Percentiles rank a stretch among this genome's conserved stretches.
Evolutionary conservation across 1,140 invertebrate genomes (phyloP).

Genomic region (Hormaphis cornu): DNA sequence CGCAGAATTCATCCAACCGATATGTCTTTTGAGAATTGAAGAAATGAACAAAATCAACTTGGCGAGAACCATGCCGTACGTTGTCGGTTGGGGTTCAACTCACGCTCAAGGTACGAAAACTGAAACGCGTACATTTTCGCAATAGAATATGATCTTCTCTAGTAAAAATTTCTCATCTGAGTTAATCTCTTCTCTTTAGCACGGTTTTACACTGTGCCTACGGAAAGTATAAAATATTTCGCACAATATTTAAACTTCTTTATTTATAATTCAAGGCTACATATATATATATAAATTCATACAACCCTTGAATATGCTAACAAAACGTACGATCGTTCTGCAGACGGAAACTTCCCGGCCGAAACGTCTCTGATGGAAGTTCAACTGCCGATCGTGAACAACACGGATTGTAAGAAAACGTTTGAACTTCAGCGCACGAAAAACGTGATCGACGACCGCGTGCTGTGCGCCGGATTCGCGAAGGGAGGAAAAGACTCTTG

Average conservation of each 20-base stretch:
- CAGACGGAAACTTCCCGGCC: constrained; percentile 57
- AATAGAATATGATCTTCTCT: neutral
- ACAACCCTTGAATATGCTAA: constrained; percentile 16
- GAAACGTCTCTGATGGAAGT: constrained; percentile 48
- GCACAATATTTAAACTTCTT: neutral
- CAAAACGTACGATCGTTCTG: too few species aligned
- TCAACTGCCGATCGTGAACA: neutral
- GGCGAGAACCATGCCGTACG: constrained; percentile 49
- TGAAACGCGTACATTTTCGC: too few species aligned
- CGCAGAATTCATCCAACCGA: constrained; percentile 57
- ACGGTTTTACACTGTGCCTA: neutral
- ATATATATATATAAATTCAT: neutral
- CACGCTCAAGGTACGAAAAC: too few species aligned
- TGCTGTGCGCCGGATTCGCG: constrained; percentile 56
- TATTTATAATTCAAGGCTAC: too few species aligned
- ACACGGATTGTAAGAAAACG: constrained; percentile 48
- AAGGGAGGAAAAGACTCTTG: constrained; percentile 51
- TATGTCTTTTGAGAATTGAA: constrained; percentile 58
- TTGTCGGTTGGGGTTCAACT: constrained; percentile 67
- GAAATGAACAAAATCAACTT: constrained; percentile 46
- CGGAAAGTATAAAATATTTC: neutral
- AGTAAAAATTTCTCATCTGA: neutral
- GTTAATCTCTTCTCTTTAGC: neutral
- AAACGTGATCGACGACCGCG: constrained; percentile 29
- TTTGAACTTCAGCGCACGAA: constrained; percentile 46